phyloP scores from a whole-genome alignment of 2,797 vertebrate species.

The Atherinosoma microstoma region DNA sequence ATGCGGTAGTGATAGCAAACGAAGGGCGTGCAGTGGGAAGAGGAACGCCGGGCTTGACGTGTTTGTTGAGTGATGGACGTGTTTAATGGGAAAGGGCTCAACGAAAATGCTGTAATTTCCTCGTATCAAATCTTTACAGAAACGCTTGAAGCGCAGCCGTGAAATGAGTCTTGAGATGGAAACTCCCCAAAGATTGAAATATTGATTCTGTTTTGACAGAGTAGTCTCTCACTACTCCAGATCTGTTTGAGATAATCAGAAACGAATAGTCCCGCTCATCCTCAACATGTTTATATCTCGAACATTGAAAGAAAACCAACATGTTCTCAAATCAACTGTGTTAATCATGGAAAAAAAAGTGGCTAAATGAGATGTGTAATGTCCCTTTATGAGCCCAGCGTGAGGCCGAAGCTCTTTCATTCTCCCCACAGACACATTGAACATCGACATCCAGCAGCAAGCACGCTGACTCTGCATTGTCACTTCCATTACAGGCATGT shows the following conservation, averaged over 20 bases:
- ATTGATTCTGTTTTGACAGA: background rate
- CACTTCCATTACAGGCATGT: conserved; percentile 32
- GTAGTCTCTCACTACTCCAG: background rate
- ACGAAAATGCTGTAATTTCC: background rate
- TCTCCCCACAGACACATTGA: background rate
- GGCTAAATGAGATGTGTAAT: background rate
- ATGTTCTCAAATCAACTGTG: background rate
- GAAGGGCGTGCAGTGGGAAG: conserved; percentile 10
- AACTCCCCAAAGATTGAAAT: background rate
- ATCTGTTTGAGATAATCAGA: background rate
- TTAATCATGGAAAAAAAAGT: background rate
- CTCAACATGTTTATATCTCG: background rate
- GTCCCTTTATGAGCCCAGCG: conserved; percentile 19
- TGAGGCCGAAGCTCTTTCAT: background rate
- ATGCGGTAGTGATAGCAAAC: background rate
- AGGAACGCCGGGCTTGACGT: conserved; percentile 2
- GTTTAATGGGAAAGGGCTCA: conserved; percentile 1
- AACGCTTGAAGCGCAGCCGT: background rate
- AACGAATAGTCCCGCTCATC: conserved; percentile 5
- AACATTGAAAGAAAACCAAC: background rate
- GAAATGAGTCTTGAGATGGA: background rate
- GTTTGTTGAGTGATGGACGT: conserved; percentile 18
- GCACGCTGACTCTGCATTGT: background rate
- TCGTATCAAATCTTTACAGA: background rate
- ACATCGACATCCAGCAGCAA: background rate